Evolutionary conservation across 2,888 invertebrate species (phyloP).

Genomic region (Orchesella flavescens): DNA sequence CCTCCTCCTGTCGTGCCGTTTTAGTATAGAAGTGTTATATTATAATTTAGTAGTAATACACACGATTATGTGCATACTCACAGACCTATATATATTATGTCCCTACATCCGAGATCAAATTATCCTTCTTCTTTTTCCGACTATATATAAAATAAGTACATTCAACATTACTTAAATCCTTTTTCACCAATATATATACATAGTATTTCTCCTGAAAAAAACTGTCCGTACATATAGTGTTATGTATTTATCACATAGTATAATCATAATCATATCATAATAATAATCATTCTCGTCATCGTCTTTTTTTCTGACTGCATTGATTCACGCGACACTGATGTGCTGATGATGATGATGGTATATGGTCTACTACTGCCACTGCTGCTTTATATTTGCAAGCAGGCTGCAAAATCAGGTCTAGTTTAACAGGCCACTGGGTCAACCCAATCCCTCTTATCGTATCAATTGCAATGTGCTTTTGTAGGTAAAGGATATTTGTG

Average conservation of each 20-base stretch:
- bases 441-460: conserved; percentile 62
- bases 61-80: not conserved
- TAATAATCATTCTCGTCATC: conserved; percentile 19
- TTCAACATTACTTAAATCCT: not conserved
- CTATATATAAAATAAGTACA: not conserved
- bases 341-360: not conserved
- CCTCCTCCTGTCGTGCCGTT: conserved; percentile 16
- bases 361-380: not conserved
- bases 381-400: conserved; percentile 20
- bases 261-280: not conserved
- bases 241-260: not conserved
- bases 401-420: conserved; percentile 67
- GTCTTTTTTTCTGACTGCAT: conserved; percentile 6
- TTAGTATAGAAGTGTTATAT: not conserved
- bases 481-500: not conserved
- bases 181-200: not conserved
- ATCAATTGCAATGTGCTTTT: not conserved
- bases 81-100: not conserved
- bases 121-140: not conserved
- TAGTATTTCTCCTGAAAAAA: not conserved
- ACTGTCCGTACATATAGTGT: not conserved
- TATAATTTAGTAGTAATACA: not conserved
- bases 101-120: not conserved
- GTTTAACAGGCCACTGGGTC: conserved; percentile 72
- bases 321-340: conserved; percentile 24